Percentiles rank a stretch among this genome's conserved stretches.
These are phyloP conservation scores for Orcinus orca DNA, from an alignment of 2,113 vertebrate species.

Conservation along the genomic window DNA sequence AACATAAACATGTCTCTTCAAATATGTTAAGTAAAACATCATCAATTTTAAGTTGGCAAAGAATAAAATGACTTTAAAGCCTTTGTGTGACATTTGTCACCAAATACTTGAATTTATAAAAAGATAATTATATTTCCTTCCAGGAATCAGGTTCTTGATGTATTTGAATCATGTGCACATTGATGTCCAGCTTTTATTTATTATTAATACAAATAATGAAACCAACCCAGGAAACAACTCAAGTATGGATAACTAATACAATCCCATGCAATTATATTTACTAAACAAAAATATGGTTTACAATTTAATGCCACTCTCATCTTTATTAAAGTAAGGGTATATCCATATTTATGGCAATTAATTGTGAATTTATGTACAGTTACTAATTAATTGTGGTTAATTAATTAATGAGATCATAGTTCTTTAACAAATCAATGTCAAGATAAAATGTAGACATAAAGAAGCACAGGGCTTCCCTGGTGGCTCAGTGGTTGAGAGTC, in stretches of 20 bases:
- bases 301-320: neutral
- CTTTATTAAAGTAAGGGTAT: neutral
- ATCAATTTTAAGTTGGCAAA: neutral
- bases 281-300: neutral
- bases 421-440: neutral
- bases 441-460: neutral
- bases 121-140: neutral
- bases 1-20: neutral
- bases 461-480: neutral
- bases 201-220: neutral
- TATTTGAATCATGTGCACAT: neutral
- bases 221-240: neutral
- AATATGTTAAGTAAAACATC: neutral
- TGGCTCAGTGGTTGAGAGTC: too few relatives aligned
- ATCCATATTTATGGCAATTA: neutral
- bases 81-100: neutral
- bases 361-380: neutral
- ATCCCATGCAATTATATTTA: neutral
- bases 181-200: neutral
- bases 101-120: neutral
- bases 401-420: neutral
- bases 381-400: neutral
- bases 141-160: neutral
- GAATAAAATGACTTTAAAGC: neutral
- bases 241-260: neutral